phyloP scores from a whole-genome alignment of 1,140 invertebrate species.

The Bombus fervidus region DNA sequence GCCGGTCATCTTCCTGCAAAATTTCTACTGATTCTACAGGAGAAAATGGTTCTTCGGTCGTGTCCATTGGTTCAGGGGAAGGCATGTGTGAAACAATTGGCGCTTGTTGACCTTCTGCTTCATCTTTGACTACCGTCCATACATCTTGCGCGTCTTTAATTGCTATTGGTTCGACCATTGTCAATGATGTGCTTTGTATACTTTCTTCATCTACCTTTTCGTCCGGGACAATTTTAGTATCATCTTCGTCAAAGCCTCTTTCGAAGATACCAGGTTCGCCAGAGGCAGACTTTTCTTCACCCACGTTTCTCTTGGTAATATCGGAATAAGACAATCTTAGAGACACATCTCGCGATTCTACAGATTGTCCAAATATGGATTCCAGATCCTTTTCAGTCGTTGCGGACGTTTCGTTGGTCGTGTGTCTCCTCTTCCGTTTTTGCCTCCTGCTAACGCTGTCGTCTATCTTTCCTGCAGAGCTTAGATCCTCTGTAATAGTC shows the following conservation, averaged over 20 bases:
- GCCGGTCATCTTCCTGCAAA: conserved; percentile 26
- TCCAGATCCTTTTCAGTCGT: conserved; percentile 39
- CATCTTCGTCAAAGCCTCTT: conserved; percentile 15
- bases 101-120: background rate
- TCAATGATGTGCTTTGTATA: background rate
- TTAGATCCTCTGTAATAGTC: conserved; percentile 65
- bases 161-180: background rate
- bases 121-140: background rate
- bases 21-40: conserved; percentile 63
- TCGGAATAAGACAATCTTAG: conserved; percentile 69
- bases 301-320: conserved; percentile 58
- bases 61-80: conserved; percentile 70
- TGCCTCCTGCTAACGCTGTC: conserved; percentile 20
- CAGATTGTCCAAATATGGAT: conserved; percentile 58
- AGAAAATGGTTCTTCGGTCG: conserved; percentile 71
- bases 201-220: background rate
- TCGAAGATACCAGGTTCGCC: background rate
- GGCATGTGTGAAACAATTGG: background rate
- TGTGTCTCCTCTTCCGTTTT: conserved; percentile 62
- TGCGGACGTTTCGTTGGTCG: conserved; percentile 50
- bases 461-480: background rate
- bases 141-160: background rate
- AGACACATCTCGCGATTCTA: conserved; percentile 35
- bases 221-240: background rate
- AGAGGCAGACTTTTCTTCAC: conserved; percentile 18